Base-by-base conservation (phyloP, 2,888 invertebrate species). In the Shargacucullia verbasci region DNA sequence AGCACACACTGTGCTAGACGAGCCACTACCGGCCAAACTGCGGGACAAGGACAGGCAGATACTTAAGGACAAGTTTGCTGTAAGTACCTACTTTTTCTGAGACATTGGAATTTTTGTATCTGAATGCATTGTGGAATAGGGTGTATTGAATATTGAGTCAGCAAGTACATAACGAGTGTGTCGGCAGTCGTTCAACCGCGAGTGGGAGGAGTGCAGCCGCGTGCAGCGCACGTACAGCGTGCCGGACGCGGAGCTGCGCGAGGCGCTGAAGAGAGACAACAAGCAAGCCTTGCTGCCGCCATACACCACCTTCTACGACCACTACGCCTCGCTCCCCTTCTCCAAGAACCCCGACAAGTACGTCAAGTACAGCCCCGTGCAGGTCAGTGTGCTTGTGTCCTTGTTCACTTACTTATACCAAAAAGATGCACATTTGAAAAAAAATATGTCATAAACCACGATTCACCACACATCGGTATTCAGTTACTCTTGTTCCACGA, bases 111-210 rank as follows among this genome's bases (percentile, higher is more conserved):
- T 4, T 20, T 4, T 20, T 20, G 20, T 3, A 20, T n/a, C n/a
- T n/a, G n/a, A n/a, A n/a, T n/a, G n/a, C n/a, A n/a, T n/a, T n/a
- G n/a, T n/a, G n/a, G n/a, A n/a, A n/a, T n/a, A n/a, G n/a, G n/a
- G n/a, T n/a, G n/a, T n/a, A n/a, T n/a, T n/a, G n/a, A n/a, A n/a
- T n/a, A n/a, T n/a, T n/a, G n/a, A n/a, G n/a, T n/a, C n/a, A n/a
- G n/a, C n/a, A n/a, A n/a, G n/a, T n/a, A n/a, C n/a, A n/a, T n/a
- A n/a, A n/a, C n/a, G n/a, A n/a, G n/a, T n/a, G n/a, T n/a, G n/a
- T n/a, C n/a, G n/a, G n/a, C 9, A 98, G 98, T 97, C 97, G 46
- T 99, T 99, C 89, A 99, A 99, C 89, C 98, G 98, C 85, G 99
- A 99, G 89, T 96, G 99, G 85, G 99, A 99, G 82, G 99, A 99